Conservation (phyloP, 2,888 invertebrate species). For the Pogonocherus hispidulus region DNA sequence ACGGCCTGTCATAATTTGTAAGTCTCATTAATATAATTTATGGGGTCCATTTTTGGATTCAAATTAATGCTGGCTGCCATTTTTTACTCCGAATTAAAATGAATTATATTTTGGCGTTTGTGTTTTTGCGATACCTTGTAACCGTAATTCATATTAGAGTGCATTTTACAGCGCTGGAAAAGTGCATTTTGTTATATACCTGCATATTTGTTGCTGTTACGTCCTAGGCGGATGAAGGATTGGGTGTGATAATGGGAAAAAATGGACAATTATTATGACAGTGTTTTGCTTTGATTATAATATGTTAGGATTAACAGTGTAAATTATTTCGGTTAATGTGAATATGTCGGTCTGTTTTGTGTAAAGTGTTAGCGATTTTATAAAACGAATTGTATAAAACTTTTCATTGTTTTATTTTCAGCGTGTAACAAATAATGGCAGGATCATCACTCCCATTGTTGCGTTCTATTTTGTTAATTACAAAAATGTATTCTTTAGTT, state of each 20-base stretch:
- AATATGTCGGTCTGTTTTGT: not conserved
- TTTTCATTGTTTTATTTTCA: too few relatives aligned
- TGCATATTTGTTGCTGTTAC: conserved; percentile 6
- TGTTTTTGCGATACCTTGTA: too few relatives aligned
- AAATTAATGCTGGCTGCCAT: conserved; percentile 54
- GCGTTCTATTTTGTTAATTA: too few relatives aligned
- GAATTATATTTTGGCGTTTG: conserved; percentile 63
- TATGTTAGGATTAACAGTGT: conserved; percentile 5
- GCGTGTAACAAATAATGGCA: too few relatives aligned
- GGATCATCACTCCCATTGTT: too few relatives aligned
- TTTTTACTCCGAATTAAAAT: conserved; percentile 64
- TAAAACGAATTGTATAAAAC: too few relatives aligned
- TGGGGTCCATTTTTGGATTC: conserved; percentile 53
- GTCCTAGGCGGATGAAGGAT: not conserved
- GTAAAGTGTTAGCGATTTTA: not conserved
- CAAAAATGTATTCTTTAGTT: too few relatives aligned
- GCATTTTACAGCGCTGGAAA: conserved; percentile 20
- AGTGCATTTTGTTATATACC: conserved; percentile 28
- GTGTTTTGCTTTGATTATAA: conserved; percentile 2
- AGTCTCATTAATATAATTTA: conserved; percentile 57
- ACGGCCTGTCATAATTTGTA: conserved; percentile 55
- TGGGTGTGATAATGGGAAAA: not conserved
- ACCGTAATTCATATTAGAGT: conserved; percentile 24
- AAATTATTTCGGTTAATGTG: conserved; percentile 4
- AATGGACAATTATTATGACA: not conserved